phyloP scores from a whole-genome alignment of 2,888 invertebrate genomes.

The Copidosoma aretas region DNA sequence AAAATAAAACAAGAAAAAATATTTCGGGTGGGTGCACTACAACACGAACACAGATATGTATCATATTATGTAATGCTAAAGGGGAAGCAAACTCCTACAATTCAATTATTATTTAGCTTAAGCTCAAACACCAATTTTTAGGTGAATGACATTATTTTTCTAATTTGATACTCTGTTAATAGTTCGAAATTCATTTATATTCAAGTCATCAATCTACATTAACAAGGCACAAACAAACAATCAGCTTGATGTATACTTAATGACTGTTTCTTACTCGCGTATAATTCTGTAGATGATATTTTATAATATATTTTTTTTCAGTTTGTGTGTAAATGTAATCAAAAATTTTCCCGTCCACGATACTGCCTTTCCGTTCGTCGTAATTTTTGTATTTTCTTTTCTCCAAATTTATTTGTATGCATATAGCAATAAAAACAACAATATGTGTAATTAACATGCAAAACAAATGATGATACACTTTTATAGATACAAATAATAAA shows the following conservation, averaged over 20 bases:
- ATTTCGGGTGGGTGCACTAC: slow-evolving; percentile 22
- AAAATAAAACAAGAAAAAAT: slow-evolving; percentile 41
- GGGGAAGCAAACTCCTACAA: background rate
- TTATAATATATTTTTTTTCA: too few relatives aligned
- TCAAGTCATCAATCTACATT: background rate
- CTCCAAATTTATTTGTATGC: background rate
- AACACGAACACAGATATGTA: slow-evolving; percentile 1
- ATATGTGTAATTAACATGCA: slow-evolving; percentile 54
- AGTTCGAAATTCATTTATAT: background rate
- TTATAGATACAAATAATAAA: slow-evolving; percentile 26
- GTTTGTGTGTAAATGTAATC: slow-evolving; percentile 14
- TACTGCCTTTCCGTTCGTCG: slow-evolving; percentile 8
- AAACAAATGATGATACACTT: slow-evolving; percentile 44
- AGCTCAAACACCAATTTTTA: too few relatives aligned
- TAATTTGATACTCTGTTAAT: background rate
- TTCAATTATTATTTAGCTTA: too few relatives aligned
- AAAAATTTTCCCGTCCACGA: background rate
- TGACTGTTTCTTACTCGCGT: background rate
- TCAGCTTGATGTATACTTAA: background rate
- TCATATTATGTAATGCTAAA: background rate
- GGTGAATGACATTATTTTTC: too few relatives aligned
- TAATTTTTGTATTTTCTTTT: slow-evolving; percentile 13
- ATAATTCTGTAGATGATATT: too few relatives aligned
- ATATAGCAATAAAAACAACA: slow-evolving; percentile 46
- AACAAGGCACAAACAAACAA: background rate